phyloP scores from a whole-genome alignment of 2,113 vertebrate species.

The Lanius ludovicianus region DNA sequence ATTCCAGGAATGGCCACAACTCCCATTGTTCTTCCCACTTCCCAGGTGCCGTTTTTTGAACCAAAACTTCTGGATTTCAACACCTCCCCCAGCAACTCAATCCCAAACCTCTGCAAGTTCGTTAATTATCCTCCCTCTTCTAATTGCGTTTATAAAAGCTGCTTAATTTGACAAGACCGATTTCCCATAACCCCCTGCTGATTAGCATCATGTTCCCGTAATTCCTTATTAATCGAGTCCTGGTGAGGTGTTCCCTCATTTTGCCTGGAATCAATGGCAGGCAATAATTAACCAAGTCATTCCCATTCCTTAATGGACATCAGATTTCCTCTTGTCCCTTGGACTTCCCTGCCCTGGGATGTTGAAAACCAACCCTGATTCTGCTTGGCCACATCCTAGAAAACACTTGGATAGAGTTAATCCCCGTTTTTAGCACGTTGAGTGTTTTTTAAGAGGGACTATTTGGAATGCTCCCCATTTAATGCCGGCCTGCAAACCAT shows the following conservation, averaged over 20 bases:
- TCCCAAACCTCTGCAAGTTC: background rate
- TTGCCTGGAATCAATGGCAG: constrained; percentile 47
- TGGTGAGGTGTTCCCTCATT: constrained; percentile 28
- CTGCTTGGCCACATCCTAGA: background rate
- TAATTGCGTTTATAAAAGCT: constrained; percentile 54
- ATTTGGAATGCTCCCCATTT: background rate
- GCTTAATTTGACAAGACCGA: constrained; percentile 62
- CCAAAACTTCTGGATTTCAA: background rate
- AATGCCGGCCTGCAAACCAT: background rate
- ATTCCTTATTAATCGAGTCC: constrained; percentile 54
- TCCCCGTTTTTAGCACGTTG: background rate
- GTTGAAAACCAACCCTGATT: background rate
- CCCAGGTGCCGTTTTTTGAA: background rate
- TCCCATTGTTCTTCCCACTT: rapidly evolving
- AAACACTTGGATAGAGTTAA: background rate
- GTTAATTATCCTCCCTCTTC: constrained; percentile 43
- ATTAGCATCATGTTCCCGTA: constrained; percentile 65
- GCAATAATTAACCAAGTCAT: constrained; percentile 43
- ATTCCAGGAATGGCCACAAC: background rate
- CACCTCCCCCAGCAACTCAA: background rate
- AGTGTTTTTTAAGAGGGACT: background rate
- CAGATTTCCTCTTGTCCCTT: background rate
- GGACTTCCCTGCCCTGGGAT: background rate
- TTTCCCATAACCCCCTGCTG: constrained; percentile 65
- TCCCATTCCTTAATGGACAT: background rate